Base-by-base conservation (phyloP, 2,888 invertebrate species). In the Epinotia brunnichana region DNA sequence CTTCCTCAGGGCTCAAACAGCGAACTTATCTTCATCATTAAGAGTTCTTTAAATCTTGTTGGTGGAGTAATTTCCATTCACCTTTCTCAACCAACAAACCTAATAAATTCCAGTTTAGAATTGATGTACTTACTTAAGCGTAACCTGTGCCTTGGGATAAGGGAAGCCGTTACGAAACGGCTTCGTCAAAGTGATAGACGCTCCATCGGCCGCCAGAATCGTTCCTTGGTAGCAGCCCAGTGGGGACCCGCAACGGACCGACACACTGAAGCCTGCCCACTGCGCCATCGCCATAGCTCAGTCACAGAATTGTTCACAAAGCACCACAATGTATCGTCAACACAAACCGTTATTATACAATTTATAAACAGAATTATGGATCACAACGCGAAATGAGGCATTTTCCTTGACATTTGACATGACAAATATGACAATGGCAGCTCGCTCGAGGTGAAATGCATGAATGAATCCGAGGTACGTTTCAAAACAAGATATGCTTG, bases 91-190 rank as follows among this genome's bases (percentile, higher is more conserved):
- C 1, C 9, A 35, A 9, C 9, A 9, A 35, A 7, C 35, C 35
- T 35, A 35, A 7, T 9, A 35, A 35, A 7, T 35, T 9, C 9
- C 11, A 11, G 1, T 17, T 3, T 10, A 13, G 54, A 21, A 17
- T 11, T 19, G 54, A 7, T 57, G 13, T 64, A 81, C 89, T 84
- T 83, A 93, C 93, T 92, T 94, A 3, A 94, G 83, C 3, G 93
- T 93, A n/a, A 94, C 91, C 81, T 91, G 87, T 39, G 90, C 87
- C 77, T 93, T 92, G 0, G 92, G 92, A 76, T 92, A 93, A 0
- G 93, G 94, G 77, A 92, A 91, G 81, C 98, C 98, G 92, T 98
- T 97, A 77, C 97, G 95, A 87, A 97, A 98, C 15, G 97, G 96
- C 85, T 97, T 96, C 11, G 94, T 95, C 73, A 98, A 94, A 1